Evolutionary conservation across 2,888 invertebrate species (phyloP), one percentile per base, ranked within the genome.

Genomic region (Adineta ricciae): DNA sequence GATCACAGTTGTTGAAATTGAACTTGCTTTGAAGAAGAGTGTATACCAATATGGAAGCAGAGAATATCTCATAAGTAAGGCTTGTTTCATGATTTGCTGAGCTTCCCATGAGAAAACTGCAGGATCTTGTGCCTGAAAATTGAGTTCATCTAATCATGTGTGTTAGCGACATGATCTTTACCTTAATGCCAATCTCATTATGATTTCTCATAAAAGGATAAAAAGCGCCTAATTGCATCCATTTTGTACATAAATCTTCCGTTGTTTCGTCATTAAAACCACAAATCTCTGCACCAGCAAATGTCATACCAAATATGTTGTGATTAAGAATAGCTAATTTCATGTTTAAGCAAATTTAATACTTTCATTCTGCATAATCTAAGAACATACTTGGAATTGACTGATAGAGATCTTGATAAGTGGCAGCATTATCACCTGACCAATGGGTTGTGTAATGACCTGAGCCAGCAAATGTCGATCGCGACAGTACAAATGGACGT

Each of bases 351-450:
- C 46, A 46, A 46, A 46, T 5, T 46, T n/a, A n/a, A n/a, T 24
- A 5, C n/a, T n/a, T n/a, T 56, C 0, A 46, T 46, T 46, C 46
- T 46, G 11, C 46, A 46, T 11, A 46, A 46, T 46, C 46, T 46
- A 46, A 46, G 2, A 32, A 93, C 94, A 93, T 46, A 89, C 86
- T 90, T 88, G 89, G 87, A 46, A 90, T 88, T 78, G 89, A 88
- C 86, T 94, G 94, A 91, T 93, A 94, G 16, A 95, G 90, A 86
- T 93, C 92, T 1, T 87, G 86, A 89, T 89, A 90, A 3, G 87
- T 87, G n/a, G 90, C 88, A 38, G 50, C 78, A 85, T 89, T 89
- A 86, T 90, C 90, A n/a, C 90, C 90, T 19, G 88, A 87, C 90
- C 90, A 90, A 86, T 90, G 90, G 50, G 88, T 88, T 56, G 88